Conservation (phyloP, 2,888 invertebrate species). For the Palloptera scutellata region DNA sequence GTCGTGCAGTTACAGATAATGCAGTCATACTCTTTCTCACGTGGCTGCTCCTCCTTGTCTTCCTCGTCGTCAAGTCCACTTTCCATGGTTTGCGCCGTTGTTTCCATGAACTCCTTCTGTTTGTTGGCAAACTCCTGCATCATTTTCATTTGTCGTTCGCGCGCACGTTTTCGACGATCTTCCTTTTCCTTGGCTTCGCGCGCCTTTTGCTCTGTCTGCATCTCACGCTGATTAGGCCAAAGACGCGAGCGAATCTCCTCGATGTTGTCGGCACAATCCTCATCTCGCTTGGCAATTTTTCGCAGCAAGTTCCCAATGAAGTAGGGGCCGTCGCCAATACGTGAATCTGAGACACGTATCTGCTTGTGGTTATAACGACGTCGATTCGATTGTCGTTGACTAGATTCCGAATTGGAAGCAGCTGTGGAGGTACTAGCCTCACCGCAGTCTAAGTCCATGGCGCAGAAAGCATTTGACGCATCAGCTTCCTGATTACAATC, state of each 20-base stretch:
- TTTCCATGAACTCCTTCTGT: slow-evolving; percentile 91
- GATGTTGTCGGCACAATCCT: slow-evolving; percentile 74
- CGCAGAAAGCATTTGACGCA: slow-evolving; percentile 21
- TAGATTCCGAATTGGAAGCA: slow-evolving; percentile 28
- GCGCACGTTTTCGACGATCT: slow-evolving; percentile 82
- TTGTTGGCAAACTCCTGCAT: slow-evolving; percentile 93
- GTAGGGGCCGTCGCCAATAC: slow-evolving; percentile 84
- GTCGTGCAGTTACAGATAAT: slow-evolving; percentile 94
- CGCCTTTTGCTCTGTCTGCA: slow-evolving; percentile 77
- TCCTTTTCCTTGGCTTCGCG: slow-evolving; percentile 75
- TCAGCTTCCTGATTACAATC: slow-evolving; percentile 1
- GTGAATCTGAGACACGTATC: slow-evolving; percentile 61
- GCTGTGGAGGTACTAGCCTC: slow-evolving; percentile 54
- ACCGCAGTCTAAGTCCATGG: slow-evolving; percentile 61
- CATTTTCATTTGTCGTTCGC: slow-evolving; percentile 88
- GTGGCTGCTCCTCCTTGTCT: slow-evolving; percentile 69
- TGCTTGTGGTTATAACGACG: slow-evolving; percentile 47
- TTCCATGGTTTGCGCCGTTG: slow-evolving; percentile 71
- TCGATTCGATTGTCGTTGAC: slow-evolving; percentile 34
- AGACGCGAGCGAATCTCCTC: slow-evolving; percentile 75
- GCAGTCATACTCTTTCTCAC: slow-evolving; percentile 86
- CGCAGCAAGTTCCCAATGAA: slow-evolving; percentile 84
- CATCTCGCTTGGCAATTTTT: slow-evolving; percentile 76
- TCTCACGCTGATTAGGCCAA: slow-evolving; percentile 84
- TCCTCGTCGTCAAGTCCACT: slow-evolving; percentile 68